Evolutionary conservation across 1,140 invertebrate species (phyloP).

Genomic region (Triops longicaudatus): DNA sequence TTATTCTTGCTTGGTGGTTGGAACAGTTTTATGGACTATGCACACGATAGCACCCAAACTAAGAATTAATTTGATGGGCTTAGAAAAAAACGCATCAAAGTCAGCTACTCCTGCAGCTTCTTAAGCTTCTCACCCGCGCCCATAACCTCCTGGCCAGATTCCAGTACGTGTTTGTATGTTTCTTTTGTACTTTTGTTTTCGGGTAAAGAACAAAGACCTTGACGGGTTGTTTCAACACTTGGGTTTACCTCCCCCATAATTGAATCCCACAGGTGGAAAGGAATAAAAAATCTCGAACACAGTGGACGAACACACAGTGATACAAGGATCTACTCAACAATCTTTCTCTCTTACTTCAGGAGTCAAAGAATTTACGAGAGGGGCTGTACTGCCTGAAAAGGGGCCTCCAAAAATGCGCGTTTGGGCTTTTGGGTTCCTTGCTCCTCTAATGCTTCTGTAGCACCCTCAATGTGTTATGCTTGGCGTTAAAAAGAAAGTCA

Average conservation of each 20-base stretch:
- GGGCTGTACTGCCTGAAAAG: background rate
- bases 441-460: background rate
- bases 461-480: background rate
- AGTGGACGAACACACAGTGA: background rate
- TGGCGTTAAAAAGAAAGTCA: too few species aligned
- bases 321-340: background rate
- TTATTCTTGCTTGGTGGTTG: too few species aligned
- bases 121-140: background rate
- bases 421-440: background rate
- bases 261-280: conserved; percentile 11
- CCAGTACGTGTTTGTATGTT: background rate
- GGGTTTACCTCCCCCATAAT: background rate
- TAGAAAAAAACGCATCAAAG: background rate
- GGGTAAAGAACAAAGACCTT: too few species aligned
- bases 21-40: background rate
- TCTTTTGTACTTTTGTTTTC: too few species aligned
- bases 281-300: background rate
- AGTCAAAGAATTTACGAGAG: background rate
- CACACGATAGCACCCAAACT: background rate
- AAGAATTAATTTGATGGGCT: background rate
- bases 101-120: background rate
- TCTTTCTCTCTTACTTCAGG: background rate
- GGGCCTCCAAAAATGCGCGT: background rate
- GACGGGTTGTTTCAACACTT: background rate
- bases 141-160: background rate